phyloP scores from a whole-genome alignment of 1,140 invertebrate species.

The Druon quercuslanigerum region DNA sequence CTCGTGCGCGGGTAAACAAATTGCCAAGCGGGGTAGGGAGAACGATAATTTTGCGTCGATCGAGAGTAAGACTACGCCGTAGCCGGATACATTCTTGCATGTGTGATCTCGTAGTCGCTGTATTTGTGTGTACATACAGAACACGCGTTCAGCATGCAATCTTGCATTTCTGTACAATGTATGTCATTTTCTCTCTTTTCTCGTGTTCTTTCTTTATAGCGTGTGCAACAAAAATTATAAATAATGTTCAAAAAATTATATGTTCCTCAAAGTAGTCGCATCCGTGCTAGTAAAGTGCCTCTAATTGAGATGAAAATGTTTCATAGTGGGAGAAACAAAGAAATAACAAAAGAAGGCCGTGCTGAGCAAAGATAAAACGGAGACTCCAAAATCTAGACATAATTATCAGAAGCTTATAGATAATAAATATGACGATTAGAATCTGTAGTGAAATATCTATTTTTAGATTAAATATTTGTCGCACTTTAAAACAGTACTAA shows the following conservation, averaged over 20 bases:
- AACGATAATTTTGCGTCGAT: slow-evolving; percentile 47
- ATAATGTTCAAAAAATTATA: neutral
- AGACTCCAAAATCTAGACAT: neutral
- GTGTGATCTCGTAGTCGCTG: neutral
- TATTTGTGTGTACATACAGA: neutral
- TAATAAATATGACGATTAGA: no score
- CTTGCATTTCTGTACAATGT: neutral
- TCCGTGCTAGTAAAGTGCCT: slow-evolving; percentile 13
- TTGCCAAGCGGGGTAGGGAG: slow-evolving; percentile 33
- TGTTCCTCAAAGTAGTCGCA: slow-evolving; percentile 4
- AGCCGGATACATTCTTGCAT: slow-evolving; percentile 44
- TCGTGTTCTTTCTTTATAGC: neutral
- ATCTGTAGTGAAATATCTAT: no score
- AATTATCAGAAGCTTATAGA: neutral
- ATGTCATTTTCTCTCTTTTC: slow-evolving; percentile 11
- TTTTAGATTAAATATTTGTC: no score
- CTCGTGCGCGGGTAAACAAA: slow-evolving; percentile 45
- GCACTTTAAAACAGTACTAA: no score
- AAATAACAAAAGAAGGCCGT: neutral
- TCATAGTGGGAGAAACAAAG: slow-evolving; percentile 11
- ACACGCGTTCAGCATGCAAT: slow-evolving; percentile 11
- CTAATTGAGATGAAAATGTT: slow-evolving; percentile 15
- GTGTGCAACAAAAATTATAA: neutral
- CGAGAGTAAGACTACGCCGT: slow-evolving; percentile 42
- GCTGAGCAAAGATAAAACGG: neutral